phyloP scores from a whole-genome alignment of 2,888 invertebrate genomes.

The Alentia gelatinosa region DNA sequence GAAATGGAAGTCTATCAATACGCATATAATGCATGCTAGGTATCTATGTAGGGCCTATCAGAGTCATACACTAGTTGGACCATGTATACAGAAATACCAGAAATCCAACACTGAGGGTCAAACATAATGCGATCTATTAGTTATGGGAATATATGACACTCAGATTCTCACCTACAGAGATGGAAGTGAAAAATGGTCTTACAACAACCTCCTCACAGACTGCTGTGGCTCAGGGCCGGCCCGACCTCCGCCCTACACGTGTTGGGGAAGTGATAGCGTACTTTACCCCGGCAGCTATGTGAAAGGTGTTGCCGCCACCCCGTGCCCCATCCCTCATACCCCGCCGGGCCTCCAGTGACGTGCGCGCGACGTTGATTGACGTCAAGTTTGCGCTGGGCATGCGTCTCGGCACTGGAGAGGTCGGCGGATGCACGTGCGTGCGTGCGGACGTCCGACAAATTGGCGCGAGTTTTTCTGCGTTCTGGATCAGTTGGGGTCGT shows the following conservation, averaged over 20 bases:
- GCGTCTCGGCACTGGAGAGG: neutral
- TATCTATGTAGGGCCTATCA: no score
- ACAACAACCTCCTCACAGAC: no score
- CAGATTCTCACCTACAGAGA: no score
- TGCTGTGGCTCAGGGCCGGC: neutral
- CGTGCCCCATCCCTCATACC: neutral
- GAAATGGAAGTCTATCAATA: no score
- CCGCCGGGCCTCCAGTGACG: neutral
- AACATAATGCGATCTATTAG: no score
- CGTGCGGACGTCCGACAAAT: slow-evolving; percentile 2
- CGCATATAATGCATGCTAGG: no score
- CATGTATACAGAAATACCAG: no score
- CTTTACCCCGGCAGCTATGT: neutral
- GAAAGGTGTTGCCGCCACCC: neutral
- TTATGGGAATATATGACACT: no score
- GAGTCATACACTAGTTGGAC: no score
- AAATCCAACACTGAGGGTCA: no score
- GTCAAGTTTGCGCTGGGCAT: neutral
- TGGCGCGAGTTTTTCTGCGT: neutral
- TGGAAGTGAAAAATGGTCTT: no score
- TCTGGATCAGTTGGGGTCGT: neutral
- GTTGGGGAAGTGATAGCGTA: neutral
- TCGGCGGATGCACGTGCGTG: neutral
- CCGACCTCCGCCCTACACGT: neutral
- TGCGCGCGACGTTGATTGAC: neutral